A percentile compares a stretch with the other conserved stretches of the same genome.
Evolutionary conservation across 2,888 invertebrate species (phyloP).

Genomic region (Metallyticus violacea): DNA sequence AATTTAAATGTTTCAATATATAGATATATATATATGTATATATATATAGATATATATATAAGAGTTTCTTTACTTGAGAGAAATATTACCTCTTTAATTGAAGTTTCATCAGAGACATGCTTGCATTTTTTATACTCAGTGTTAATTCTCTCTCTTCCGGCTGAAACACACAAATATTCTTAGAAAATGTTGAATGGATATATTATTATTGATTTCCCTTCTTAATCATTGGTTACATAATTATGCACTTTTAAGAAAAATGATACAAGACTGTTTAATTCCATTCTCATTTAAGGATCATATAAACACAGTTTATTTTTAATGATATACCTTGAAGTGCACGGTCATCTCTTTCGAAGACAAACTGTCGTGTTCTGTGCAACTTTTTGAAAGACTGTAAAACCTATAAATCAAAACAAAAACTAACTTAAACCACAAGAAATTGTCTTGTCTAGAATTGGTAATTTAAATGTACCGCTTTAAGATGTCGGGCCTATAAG

Average conservation of each 20-base stretch:
- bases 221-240: background rate
- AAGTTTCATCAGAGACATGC: constrained; percentile 54
- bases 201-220: background rate
- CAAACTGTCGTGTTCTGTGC: constrained; percentile 63
- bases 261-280: background rate
- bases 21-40: too few species aligned
- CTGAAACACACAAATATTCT: constrained; percentile 41
- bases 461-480: background rate
- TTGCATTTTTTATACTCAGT: constrained; percentile 69
- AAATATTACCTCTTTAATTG: constrained; percentile 61
- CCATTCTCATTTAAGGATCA: background rate
- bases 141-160: constrained; percentile 70
- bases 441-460: background rate
- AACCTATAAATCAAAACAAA: constrained; percentile 52
- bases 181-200: too few species aligned
- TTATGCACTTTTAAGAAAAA: too few species aligned
- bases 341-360: constrained; percentile 64
- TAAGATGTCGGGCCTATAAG: background rate
- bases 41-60: too few species aligned
- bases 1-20: too few species aligned
- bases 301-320: background rate
- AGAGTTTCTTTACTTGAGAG: background rate
- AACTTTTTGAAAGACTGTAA: constrained; percentile 67
- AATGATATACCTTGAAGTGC: constrained; percentile 53
- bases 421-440: background rate